These are phyloP conservation scores for Drosophila cracens DNA, from an alignment of 2,888 invertebrate genomes.

Conservation along the genomic window DNA sequence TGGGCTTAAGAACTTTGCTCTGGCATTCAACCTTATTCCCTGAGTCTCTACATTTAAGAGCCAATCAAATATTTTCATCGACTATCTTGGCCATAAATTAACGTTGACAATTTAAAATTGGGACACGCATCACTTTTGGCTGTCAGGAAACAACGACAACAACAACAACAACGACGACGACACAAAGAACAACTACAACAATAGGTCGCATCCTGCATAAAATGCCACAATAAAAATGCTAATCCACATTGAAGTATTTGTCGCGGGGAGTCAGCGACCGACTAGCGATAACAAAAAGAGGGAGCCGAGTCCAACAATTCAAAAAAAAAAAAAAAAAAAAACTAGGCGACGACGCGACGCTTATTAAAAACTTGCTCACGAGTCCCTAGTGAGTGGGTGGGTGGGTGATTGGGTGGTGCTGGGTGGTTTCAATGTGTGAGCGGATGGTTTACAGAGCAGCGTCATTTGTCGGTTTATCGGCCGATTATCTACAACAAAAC, in stretches of 20 bases:
- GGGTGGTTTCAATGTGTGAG: neutral
- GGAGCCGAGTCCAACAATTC: conserved; percentile 40
- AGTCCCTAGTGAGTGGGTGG: conserved; percentile 15
- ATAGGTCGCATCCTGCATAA: conserved; percentile 48
- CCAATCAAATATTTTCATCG: conserved; percentile 71
- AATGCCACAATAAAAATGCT: conserved; percentile 63
- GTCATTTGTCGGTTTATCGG: conserved; percentile 73
- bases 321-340: neutral
- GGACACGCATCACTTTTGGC: conserved; percentile 44
- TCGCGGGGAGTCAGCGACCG: conserved; percentile 47
- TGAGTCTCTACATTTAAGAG: conserved; percentile 36
- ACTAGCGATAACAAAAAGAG: conserved; percentile 44
- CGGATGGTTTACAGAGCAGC: conserved; percentile 25
- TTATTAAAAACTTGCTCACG: conserved; percentile 52
- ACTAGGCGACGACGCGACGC: conserved; percentile 25
- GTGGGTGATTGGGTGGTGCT: neutral
- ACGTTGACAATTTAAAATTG: conserved; percentile 67
- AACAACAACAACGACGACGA: conserved; percentile 9
- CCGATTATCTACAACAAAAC: conserved; percentile 63
- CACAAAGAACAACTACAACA: conserved; percentile 13
- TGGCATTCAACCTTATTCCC: conserved; percentile 22
- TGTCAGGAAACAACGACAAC: conserved; percentile 9
- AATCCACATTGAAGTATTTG: conserved; percentile 54
- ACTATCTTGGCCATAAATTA: conserved; percentile 67
- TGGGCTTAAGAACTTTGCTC: conserved; percentile 29